These are phyloP conservation scores for Riparia riparia DNA, from an alignment of 2,113 vertebrate species.

Conservation along the genomic window DNA sequence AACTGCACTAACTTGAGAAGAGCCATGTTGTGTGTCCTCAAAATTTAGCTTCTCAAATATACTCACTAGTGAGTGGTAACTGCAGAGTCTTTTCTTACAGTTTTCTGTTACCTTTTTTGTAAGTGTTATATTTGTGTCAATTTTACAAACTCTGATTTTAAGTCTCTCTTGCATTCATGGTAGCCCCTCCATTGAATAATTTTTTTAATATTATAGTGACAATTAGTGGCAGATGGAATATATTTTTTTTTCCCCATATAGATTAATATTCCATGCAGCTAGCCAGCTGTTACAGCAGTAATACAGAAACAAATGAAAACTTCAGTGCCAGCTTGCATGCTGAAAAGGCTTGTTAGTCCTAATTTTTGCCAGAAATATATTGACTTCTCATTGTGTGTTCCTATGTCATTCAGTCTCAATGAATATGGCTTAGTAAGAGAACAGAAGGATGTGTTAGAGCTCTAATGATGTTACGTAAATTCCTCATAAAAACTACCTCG, in stretches of 20 bases:
- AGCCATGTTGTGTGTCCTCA: neutral
- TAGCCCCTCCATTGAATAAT: neutral
- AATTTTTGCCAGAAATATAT: slow-evolving; percentile 7
- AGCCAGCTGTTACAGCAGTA: neutral
- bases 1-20: neutral
- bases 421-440: neutral
- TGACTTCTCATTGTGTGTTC: neutral
- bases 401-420: neutral
- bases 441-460: neutral
- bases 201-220: neutral
- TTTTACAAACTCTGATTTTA: neutral
- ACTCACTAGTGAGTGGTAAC: neutral
- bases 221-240: neutral
- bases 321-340: neutral
- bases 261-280: neutral
- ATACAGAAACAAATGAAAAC: neutral
- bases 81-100: neutral
- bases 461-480: neutral
- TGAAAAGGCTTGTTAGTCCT: slow-evolving; percentile 12
- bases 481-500: neutral
- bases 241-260: neutral
- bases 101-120: neutral
- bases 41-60: neutral
- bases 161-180: neutral
- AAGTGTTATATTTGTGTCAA: neutral